phyloP scores from a whole-genome alignment of 2,113 vertebrate genomes.

The Sciurus niger region DNA sequence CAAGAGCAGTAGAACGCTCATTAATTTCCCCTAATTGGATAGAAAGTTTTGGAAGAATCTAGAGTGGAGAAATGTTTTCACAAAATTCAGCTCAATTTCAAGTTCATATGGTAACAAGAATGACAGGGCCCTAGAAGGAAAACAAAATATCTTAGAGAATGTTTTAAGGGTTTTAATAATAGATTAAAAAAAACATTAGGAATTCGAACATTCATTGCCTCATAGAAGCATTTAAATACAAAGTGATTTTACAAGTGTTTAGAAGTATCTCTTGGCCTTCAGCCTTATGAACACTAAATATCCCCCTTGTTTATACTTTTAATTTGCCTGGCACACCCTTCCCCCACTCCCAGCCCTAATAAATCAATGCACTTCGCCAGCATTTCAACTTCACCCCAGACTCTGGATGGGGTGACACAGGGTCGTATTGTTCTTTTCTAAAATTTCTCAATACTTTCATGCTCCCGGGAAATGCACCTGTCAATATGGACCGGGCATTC shows the following conservation, averaged over 20 bases:
- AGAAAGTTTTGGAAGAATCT: conserved; percentile 71
- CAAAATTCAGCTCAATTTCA: conserved; percentile 61
- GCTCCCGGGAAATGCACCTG: conserved; percentile 73
- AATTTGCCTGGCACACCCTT: conserved; percentile 33
- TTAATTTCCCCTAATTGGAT: conserved; percentile 77
- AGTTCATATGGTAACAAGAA: conserved; percentile 15
- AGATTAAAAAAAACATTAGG: background rate
- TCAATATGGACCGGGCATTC: background rate
- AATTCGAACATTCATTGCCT: conserved; percentile 5
- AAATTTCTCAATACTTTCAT: background rate
- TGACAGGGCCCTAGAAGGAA: conserved; percentile 16
- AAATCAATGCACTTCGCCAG: background rate
- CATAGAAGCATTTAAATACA: background rate
- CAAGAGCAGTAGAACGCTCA: conserved; percentile 61
- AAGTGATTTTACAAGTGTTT: conserved; percentile 44
- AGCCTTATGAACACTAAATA: background rate
- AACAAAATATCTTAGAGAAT: background rate
- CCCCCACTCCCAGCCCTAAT: background rate
- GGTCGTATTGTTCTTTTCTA: background rate
- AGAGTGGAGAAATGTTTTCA: conserved; percentile 60
- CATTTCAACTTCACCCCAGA: conserved; percentile 19
- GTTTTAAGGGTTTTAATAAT: conserved; percentile 41
- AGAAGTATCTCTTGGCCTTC: conserved; percentile 27
- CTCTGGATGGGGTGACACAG: background rate
- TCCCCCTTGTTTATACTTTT: conserved; percentile 65